Percentiles rank a stretch among this genome's conserved stretches.
These are phyloP conservation scores for Vireo griseus DNA, from an alignment of 2,797 vertebrate genomes.

Conservation along the genomic window DNA sequence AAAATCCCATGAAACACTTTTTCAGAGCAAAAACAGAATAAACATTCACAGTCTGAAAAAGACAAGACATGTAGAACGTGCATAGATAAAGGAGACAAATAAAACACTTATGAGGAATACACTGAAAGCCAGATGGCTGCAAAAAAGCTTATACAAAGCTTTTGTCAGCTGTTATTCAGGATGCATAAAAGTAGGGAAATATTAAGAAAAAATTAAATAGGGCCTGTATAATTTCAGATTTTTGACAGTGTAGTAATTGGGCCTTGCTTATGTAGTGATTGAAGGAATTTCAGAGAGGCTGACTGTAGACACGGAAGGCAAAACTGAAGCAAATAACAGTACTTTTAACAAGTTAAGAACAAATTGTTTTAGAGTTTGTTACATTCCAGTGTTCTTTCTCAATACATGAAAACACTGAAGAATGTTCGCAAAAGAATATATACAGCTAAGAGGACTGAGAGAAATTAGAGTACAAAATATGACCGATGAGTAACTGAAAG, in stretches of 20 bases:
- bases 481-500: not conserved
- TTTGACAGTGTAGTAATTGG: not conserved
- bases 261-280: not conserved
- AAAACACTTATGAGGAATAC: not conserved
- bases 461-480: not conserved
- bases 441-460: not conserved
- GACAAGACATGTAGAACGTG: not conserved
- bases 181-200: not conserved
- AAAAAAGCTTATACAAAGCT: not conserved
- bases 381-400: not conserved
- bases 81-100: not conserved
- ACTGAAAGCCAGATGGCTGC: not conserved
- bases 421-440: not conserved
- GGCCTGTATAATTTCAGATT: not conserved
- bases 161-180: not conserved
- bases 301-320: not conserved
- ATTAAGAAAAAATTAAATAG: not conserved
- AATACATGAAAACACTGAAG: not conserved
- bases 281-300: not conserved
- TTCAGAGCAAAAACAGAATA: not conserved
- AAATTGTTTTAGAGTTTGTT: not conserved
- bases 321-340: not conserved
- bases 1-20: not conserved
- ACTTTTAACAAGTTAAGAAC: not conserved
- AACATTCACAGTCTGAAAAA: not conserved